A percentile compares a stretch with the other conserved stretches of the same genome.
phyloP scores from a whole-genome alignment of 2,888 invertebrate species.

The Amphimallon solstitiale region DNA sequence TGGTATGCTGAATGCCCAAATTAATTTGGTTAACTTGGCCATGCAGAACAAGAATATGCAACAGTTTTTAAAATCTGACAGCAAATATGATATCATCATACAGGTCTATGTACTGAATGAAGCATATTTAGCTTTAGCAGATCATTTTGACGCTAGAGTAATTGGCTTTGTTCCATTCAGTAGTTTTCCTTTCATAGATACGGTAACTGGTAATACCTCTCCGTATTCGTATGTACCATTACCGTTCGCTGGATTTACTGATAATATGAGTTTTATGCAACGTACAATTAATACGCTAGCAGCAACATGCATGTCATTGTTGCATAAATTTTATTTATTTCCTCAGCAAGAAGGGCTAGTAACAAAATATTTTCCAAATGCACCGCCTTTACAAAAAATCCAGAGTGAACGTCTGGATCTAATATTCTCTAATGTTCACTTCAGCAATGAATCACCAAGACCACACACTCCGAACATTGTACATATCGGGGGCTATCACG shows the following conservation, averaged over 20 bases:
- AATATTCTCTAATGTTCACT: conserved; percentile 52
- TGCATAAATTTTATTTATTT: conserved; percentile 34
- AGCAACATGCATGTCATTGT: conserved; percentile 27
- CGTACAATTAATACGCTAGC: conserved; percentile 52
- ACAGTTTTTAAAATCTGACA: conserved; percentile 31
- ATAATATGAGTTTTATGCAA: conserved; percentile 56
- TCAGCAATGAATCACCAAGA: conserved; percentile 51
- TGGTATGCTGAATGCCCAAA: not conserved
- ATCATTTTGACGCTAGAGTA: conserved; percentile 56
- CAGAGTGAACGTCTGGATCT: conserved; percentile 50
- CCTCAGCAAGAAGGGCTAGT: conserved; percentile 45
- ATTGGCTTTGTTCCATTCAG: conserved; percentile 54
- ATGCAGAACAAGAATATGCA: conserved; percentile 15
- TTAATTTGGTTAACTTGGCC: conserved; percentile 16
- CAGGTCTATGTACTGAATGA: conserved; percentile 17
- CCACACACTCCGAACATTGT: conserved; percentile 55
- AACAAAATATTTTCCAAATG: conserved; percentile 48
- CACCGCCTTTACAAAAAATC: conserved; percentile 49
- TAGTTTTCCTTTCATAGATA: conserved; percentile 49
- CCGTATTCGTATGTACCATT: conserved; percentile 57
- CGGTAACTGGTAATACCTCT: conserved; percentile 53
- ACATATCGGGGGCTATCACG: conserved; percentile 54
- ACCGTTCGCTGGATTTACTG: conserved; percentile 48
- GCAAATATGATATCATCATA: conserved; percentile 35
- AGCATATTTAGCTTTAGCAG: conserved; percentile 40